phyloP scores from a whole-genome alignment of 2,888 invertebrate species.

The Pteria penguin region DNA sequence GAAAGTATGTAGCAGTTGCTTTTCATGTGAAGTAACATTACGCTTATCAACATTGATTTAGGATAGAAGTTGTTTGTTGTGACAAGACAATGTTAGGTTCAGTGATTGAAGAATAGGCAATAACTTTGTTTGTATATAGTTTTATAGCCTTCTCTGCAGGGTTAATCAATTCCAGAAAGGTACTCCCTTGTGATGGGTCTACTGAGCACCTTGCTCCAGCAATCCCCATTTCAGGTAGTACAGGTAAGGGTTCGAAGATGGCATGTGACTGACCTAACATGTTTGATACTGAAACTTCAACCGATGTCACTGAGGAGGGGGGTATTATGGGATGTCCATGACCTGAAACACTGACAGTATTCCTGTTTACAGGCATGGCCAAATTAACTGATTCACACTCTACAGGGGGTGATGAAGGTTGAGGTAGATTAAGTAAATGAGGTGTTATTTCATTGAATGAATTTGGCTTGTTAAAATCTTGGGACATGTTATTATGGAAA shows the following conservation, averaged over 20 bases:
- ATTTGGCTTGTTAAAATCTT: too few relatives aligned
- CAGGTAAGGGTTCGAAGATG: conserved; percentile 9
- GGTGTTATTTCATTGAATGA: too few relatives aligned
- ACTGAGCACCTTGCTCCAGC: conserved; percentile 9
- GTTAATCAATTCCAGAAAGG: background rate
- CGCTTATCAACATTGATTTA: background rate
- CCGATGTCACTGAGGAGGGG: background rate
- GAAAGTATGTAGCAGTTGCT: background rate
- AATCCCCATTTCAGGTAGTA: background rate
- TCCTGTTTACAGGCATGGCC: background rate
- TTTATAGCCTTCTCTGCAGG: background rate
- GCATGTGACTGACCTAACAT: background rate
- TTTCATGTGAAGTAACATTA: background rate
- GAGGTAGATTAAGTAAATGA: too few relatives aligned
- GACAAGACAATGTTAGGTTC: background rate
- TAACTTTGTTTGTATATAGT: background rate
- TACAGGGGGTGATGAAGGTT: background rate
- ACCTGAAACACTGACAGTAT: conserved; percentile 1
- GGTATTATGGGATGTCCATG: background rate
- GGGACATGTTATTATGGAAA: too few relatives aligned
- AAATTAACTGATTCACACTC: conserved; percentile 1
- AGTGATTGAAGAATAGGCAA: background rate
- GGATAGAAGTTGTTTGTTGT: background rate
- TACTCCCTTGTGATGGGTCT: background rate
- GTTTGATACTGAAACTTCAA: background rate